Evolutionary conservation across 2,797 vertebrate genomes (phyloP).

Genomic region (Rhinella marina): DNA sequence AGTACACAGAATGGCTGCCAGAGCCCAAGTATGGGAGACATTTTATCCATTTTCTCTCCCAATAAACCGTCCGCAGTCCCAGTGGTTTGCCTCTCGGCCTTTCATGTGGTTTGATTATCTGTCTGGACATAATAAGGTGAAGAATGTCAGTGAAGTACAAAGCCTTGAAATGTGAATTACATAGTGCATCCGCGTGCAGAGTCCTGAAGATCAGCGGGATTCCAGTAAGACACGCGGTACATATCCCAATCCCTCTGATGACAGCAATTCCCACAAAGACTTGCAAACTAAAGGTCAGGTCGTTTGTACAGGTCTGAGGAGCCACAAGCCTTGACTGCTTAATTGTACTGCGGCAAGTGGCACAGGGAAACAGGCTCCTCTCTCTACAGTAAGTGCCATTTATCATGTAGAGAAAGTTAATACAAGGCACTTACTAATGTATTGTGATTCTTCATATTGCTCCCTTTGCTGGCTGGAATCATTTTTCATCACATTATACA

Average conservation of each 20-base stretch:
- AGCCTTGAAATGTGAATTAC: conserved; percentile 43
- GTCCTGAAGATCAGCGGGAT: conserved; percentile 16
- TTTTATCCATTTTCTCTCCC: not conserved
- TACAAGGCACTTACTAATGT: too few species aligned
- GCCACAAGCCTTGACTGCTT: not conserved
- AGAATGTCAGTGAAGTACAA: conserved; percentile 39
- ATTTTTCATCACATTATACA: too few species aligned
- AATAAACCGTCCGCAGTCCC: conserved; percentile 5
- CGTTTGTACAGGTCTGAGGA: conserved; percentile 15
- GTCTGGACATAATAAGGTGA: conserved; percentile 46
- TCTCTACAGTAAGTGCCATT: too few species aligned
- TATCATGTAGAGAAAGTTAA: too few species aligned
- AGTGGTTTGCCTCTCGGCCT: not conserved
- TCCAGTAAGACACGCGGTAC: conserved; percentile 17
- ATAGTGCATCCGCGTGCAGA: not conserved
- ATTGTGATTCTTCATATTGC: too few species aligned
- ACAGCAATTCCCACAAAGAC: conserved; percentile 39
- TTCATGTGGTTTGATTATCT: conserved; percentile 18
- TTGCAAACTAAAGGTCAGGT: conserved; percentile 46
- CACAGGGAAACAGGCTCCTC: not conserved
- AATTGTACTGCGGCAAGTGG: not conserved
- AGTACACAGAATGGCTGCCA: not conserved
- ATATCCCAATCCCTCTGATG: conserved; percentile 44
- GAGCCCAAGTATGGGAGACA: not conserved
- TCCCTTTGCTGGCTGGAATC: too few species aligned